Percentiles rank a stretch among this genome's conserved stretches.
Conservation (phyloP, 37 sponge, comb jelly and placozoan genomes). For the Dysidea cf. avara region DNA sequence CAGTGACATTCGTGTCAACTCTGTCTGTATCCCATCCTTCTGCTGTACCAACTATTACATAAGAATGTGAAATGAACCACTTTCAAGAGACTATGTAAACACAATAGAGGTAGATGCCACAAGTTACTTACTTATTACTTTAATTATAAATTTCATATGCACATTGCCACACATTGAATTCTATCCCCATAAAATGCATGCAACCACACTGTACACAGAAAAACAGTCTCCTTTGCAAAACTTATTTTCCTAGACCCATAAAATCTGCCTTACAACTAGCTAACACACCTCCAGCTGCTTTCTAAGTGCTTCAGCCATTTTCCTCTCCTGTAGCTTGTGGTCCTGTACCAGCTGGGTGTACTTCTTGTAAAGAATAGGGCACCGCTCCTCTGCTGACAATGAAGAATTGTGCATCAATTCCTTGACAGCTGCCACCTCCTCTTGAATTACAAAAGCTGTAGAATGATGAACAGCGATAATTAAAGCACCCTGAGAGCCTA, state of each 20-base stretch:
- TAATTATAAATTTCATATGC: too few relatives aligned
- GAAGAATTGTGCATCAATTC: constrained; percentile 30
- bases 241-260: background rate
- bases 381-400: constrained; percentile 24
- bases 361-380: constrained; percentile 23
- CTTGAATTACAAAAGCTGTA: constrained; percentile 55
- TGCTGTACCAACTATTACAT: too few relatives aligned
- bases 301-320: constrained; percentile 49
- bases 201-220: too few relatives aligned
- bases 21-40: constrained; percentile 81
- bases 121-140: too few relatives aligned
- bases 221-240: too few relatives aligned
- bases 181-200: too few relatives aligned
- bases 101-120: too few relatives aligned
- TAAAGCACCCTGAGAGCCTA: too few relatives aligned
- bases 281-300: constrained; percentile 64
- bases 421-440: constrained; percentile 59
- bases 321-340: constrained; percentile 64
- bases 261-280: background rate
- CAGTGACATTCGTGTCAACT: constrained; percentile 61
- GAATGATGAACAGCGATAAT: too few relatives aligned
- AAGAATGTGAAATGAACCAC: too few relatives aligned
- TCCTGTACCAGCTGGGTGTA: constrained; percentile 51
- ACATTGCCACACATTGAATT: too few relatives aligned
- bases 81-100: constrained; percentile 20